Evolutionary conservation across 2,797 vertebrate genomes (phyloP).

Genomic region (Arvicola amphibius): DNA sequence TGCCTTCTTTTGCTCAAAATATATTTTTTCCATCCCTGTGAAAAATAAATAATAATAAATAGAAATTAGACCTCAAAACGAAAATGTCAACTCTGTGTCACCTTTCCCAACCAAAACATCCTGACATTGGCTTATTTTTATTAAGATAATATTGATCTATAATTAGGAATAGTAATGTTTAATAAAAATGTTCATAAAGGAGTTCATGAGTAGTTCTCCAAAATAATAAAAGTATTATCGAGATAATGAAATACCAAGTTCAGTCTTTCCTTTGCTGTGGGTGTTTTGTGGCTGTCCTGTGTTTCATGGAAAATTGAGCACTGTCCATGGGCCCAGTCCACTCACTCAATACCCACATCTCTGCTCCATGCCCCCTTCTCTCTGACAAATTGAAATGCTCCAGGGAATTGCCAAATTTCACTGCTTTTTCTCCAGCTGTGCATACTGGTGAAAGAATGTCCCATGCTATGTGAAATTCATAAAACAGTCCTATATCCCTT

Average conservation of each 20-base stretch:
- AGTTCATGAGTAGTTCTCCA: slow-evolving; percentile 27
- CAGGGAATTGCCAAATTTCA: neutral
- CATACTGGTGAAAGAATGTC: slow-evolving; percentile 9
- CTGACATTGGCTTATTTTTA: slow-evolving; percentile 20
- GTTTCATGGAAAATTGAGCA: neutral
- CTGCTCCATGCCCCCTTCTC: neutral
- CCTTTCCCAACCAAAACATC: neutral
- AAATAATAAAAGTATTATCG: slow-evolving; percentile 49
- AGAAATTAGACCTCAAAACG: neutral
- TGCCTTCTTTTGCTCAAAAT: neutral
- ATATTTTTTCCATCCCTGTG: neutral
- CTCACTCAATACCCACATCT: neutral
- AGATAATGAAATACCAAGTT: slow-evolving; percentile 44
- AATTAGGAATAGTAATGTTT: slow-evolving; percentile 36
- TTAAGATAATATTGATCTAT: neutral
- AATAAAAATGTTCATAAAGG: slow-evolving; percentile 44
- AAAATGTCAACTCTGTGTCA: neutral
- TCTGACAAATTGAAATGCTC: too few species aligned
- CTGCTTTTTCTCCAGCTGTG: neutral
- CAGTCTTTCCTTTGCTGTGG: neutral
- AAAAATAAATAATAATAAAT: neutral
- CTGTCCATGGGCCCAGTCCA: neutral
- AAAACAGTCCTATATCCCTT: slow-evolving; percentile 2
- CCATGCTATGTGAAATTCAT: slow-evolving; percentile 61
- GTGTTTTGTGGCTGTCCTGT: neutral